A percentile compares a stretch with the other conserved stretches of the same genome.
phyloP scores from a whole-genome alignment of 2,113 vertebrate species.

The Lonchura striata region DNA sequence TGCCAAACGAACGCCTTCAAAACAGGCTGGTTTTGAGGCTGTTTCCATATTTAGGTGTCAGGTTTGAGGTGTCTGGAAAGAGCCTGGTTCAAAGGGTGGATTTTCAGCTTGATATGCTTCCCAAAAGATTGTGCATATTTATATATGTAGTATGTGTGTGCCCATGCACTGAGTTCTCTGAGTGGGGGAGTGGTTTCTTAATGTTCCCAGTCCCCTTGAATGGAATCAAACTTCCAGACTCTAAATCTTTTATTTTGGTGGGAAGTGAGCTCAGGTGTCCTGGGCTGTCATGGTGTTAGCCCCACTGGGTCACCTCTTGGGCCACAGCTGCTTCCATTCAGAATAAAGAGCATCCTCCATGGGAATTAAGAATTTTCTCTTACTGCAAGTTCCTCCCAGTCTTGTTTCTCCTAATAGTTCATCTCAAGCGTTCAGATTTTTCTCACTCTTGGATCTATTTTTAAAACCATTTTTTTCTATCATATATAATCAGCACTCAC shows the following conservation, averaged over 20 bases:
- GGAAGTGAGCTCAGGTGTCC: background rate
- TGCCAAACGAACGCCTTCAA: background rate
- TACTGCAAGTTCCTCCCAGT: background rate
- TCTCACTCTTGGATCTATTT: conserved; percentile 28
- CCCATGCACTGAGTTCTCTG: background rate
- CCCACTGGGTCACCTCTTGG: background rate
- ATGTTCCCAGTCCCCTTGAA: background rate
- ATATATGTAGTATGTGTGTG: background rate
- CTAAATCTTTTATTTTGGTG: background rate
- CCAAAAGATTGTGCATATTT: background rate
- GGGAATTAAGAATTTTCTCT: background rate
- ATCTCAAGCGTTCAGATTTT: background rate
- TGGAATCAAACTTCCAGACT: background rate
- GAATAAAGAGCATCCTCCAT: background rate
- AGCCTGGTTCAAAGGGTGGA: background rate
- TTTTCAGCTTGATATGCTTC: background rate
- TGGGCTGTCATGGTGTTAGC: background rate
- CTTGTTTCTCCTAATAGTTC: background rate
- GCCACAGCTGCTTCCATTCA: background rate
- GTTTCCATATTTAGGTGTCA: background rate
- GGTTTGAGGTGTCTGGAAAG: background rate
- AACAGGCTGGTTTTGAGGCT: background rate
- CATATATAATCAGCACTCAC: conserved; percentile 21
- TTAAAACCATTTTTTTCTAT: background rate
- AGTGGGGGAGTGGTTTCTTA: background rate